A percentile compares a stretch with the other conserved stretches of the same genome.
These are phyloP conservation scores for Cryptus viduatorius DNA, from an alignment of 2,888 invertebrate species.

Conservation along the genomic window DNA sequence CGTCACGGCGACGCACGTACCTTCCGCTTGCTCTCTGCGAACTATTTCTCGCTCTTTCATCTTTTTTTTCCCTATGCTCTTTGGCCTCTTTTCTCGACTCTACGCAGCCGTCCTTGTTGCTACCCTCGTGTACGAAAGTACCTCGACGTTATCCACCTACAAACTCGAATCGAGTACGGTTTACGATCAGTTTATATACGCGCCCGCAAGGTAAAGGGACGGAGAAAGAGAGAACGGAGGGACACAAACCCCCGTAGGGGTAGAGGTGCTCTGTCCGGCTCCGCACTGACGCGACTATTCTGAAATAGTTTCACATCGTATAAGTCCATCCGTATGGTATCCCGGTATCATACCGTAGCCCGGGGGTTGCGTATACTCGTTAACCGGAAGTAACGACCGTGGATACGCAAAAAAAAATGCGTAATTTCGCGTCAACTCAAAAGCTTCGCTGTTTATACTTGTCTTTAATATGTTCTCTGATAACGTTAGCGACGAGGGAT, in stretches of 20 bases:
- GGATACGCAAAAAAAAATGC: constrained; percentile 37
- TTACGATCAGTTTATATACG: constrained; percentile 80
- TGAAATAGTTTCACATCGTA: constrained; percentile 38
- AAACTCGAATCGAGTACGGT: constrained; percentile 79
- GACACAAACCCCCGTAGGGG: background rate
- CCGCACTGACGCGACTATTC: constrained; percentile 39
- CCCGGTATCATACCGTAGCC: constrained; percentile 1
- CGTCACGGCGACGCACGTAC: constrained; percentile 52
- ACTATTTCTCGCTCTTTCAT: constrained; percentile 56
- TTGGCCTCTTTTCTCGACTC: constrained; percentile 4
- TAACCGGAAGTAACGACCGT: constrained; percentile 55
- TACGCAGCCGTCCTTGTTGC: background rate
- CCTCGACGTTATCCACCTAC: constrained; percentile 72
- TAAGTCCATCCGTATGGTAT: background rate
- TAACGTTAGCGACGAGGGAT: background rate
- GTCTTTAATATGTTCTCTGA: constrained; percentile 14
- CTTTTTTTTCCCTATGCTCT: constrained; percentile 30
- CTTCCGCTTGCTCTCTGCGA: constrained; percentile 57
- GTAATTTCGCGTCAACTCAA: constrained; percentile 49
- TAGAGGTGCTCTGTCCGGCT: constrained; percentile 16
- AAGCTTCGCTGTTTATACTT: constrained; percentile 25
- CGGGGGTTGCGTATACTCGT: constrained; percentile 32
- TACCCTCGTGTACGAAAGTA: constrained; percentile 36
- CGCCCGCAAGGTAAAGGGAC: background rate
- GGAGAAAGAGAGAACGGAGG: constrained; percentile 9